phyloP scores from a whole-genome alignment of 2,113 vertebrate genomes.

The Neoarius graeffei region DNA sequence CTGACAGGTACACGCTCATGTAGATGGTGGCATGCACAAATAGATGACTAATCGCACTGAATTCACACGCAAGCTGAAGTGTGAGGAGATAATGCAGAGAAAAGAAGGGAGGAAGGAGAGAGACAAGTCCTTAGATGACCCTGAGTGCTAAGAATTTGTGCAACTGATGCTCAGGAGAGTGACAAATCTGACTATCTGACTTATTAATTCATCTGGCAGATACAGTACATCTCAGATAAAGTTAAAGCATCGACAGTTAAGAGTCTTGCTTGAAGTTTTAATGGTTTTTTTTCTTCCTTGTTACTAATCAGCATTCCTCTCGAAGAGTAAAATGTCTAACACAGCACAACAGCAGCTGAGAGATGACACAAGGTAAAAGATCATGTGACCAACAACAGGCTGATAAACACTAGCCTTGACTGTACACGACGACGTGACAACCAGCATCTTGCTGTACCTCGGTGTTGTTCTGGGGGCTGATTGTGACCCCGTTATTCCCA shows the following conservation, averaged over 20 bases:
- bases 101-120: background rate
- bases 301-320: background rate
- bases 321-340: background rate
- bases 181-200: background rate
- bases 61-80: constrained; percentile 29
- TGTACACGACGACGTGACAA: constrained; percentile 5
- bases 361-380: background rate
- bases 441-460: constrained; percentile 74
- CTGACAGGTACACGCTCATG: background rate
- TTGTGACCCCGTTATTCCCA: constrained; percentile 59
- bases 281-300: background rate
- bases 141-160: background rate
- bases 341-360: background rate
- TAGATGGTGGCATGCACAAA: background rate
- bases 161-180: too few species aligned
- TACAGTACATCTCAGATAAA: background rate
- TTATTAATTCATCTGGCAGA: background rate
- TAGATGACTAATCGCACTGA: background rate
- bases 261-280: background rate
- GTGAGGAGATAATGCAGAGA: background rate
- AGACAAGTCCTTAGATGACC: background rate
- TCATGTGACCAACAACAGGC: constrained; percentile 4
- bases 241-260: background rate
- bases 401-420: background rate
- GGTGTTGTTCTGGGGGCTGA: constrained; percentile 57